Percentiles rank a stretch among this genome's conserved stretches.
These are phyloP conservation scores for Hirtodrosophila alboralis DNA, from an alignment of 2,888 invertebrate species.

Conservation along the genomic window DNA sequence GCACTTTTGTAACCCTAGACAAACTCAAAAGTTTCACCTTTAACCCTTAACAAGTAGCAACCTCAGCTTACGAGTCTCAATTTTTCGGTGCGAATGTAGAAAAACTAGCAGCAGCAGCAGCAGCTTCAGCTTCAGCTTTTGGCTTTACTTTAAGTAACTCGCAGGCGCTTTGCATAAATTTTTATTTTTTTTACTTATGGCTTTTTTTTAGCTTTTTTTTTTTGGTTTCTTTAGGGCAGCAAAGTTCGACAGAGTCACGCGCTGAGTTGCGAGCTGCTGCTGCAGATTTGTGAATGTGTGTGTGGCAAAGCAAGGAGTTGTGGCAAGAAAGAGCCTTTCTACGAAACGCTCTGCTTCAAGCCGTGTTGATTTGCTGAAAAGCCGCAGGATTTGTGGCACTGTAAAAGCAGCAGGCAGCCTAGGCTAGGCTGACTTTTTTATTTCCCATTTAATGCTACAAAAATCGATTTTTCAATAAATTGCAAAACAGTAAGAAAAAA, in stretches of 20 bases:
- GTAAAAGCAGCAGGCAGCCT: too few species aligned
- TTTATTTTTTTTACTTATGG: constrained; percentile 29
- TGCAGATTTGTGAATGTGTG: constrained; percentile 18
- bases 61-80: constrained; percentile 62
- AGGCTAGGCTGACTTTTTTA: constrained; percentile 50
- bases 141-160: constrained; percentile 75
- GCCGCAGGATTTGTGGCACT: constrained; percentile 74
- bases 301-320: not conserved
- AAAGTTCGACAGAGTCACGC: constrained; percentile 76
- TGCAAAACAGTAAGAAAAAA: constrained; percentile 28
- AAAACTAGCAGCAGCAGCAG: constrained; percentile 35
- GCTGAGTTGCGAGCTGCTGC: constrained; percentile 51
- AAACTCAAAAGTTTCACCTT: constrained; percentile 63
- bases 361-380: constrained; percentile 77
- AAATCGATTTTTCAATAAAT: constrained; percentile 80
- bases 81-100: constrained; percentile 33
- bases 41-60: constrained; percentile 60
- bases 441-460: constrained; percentile 66
- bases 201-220: constrained; percentile 10
- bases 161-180: constrained; percentile 76
- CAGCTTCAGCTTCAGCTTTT: too few species aligned
- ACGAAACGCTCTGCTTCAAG: constrained; percentile 48
- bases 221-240: constrained; percentile 38
- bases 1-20: constrained; percentile 61
- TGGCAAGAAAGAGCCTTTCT: not conserved